Conservation (phyloP, 2,888 invertebrate genomes). For the Apamea monoglypha region DNA sequence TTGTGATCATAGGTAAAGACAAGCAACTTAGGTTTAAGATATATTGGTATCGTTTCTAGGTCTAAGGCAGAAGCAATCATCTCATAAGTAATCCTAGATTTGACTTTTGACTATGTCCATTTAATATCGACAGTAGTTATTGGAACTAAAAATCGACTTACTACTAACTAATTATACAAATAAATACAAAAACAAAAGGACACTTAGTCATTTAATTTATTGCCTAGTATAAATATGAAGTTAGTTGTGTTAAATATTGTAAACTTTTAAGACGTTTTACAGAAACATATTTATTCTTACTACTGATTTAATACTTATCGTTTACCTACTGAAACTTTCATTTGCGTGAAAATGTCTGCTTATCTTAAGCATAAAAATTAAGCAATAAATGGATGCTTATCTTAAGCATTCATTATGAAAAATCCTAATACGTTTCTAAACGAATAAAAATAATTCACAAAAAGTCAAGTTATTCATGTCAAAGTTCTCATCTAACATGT, state of each 20-base stretch:
- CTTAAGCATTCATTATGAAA: no score
- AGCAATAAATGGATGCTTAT: no score
- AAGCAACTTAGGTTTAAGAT: background rate
- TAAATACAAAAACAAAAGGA: background rate
- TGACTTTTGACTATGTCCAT: background rate
- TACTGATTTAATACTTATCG: background rate
- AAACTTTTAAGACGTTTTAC: no score
- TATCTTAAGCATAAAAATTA: no score
- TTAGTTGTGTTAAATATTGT: no score
- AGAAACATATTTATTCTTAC: no score
- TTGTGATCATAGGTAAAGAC: background rate
- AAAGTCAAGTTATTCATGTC: background rate
- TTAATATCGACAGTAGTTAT: no score
- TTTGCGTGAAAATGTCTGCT: no score
- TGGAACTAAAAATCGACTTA: no score
- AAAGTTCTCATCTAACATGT: conserved; percentile 7
- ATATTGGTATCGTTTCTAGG: background rate
- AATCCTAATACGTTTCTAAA: background rate
- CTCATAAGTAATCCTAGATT: background rate
- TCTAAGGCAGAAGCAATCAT: background rate
- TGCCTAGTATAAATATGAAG: no score
- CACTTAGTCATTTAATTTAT: background rate
- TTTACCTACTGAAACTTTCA: background rate
- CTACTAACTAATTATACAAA: background rate
- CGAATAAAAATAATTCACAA: conserved; percentile 8